Conservation (phyloP, 2,888 invertebrate species). For the Myopa testacea region DNA sequence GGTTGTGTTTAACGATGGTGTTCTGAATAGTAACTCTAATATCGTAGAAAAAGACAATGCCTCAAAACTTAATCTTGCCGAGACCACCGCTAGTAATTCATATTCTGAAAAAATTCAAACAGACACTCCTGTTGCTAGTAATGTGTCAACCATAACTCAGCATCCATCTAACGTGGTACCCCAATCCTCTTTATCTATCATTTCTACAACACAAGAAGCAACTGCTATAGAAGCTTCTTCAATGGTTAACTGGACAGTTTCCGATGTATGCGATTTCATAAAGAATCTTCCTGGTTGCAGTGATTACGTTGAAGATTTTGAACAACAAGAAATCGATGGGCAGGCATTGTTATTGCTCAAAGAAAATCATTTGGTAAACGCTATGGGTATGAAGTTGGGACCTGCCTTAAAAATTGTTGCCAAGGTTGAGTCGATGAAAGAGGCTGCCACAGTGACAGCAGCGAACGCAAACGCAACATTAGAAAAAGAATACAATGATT, state of each 20-base stretch:
- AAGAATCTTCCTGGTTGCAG: constrained; percentile 89
- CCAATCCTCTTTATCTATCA: constrained; percentile 2
- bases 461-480: constrained; percentile 47
- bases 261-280: constrained; percentile 91
- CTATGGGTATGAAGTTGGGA: constrained; percentile 95
- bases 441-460: constrained; percentile 52
- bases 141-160: constrained; percentile 35
- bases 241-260: constrained; percentile 74
- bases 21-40: constrained; percentile 7
- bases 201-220: constrained; percentile 16
- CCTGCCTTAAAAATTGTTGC: constrained; percentile 96
- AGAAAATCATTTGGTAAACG: constrained; percentile 93
- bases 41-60: neutral
- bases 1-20: constrained; percentile 30
- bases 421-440: constrained; percentile 83
- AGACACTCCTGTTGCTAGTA: constrained; percentile 41
- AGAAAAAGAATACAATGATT: constrained; percentile 46
- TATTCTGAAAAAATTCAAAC: constrained; percentile 55
- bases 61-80: neutral
- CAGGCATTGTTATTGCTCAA: constrained; percentile 92
- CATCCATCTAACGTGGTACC: neutral
- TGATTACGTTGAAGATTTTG: constrained; percentile 94
- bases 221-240: constrained; percentile 57
- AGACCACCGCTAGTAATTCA: constrained; percentile 2
- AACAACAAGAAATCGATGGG: constrained; percentile 95